Conservation (phyloP, 2,888 invertebrate genomes). For the Plemyria rubiginata region DNA sequence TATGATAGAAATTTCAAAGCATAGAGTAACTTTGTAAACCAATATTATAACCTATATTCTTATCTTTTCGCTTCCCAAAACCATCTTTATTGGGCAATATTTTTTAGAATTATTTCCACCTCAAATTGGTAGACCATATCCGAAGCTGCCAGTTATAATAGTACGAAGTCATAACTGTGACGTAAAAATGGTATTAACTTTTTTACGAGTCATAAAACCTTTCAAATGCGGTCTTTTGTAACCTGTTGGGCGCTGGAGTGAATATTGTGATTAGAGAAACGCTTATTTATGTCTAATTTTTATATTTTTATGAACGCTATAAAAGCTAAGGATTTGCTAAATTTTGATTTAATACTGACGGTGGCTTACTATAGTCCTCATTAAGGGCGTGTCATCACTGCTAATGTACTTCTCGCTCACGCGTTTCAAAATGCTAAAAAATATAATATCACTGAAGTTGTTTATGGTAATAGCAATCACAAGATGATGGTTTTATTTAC, state of each 20-base stretch:
- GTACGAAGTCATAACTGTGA: slow-evolving; percentile 19
- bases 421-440: no score
- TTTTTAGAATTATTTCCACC: not conserved
- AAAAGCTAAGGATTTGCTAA: not conserved
- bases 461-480: no score
- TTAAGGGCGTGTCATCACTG: no score
- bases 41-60: no score
- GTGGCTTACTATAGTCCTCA: no score
- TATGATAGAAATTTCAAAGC: no score
- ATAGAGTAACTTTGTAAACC: no score
- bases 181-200: slow-evolving; percentile 33
- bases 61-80: no score
- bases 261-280: slow-evolving; percentile 21
- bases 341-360: not conserved
- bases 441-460: no score
- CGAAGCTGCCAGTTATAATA: not conserved
- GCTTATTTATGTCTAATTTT: not conserved
- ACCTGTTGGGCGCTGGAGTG: slow-evolving; percentile 17
- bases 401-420: no score
- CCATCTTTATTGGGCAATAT: no score
- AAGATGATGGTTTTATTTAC: no score
- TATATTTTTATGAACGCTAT: not conserved
- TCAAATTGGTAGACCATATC: not conserved
- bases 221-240: slow-evolving; percentile 10
- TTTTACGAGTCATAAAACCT: slow-evolving; percentile 32